Evolutionary conservation across 2,113 vertebrate species (phyloP), one percentile per base, ranked within the genome.

Genomic region (Percopsis transmontana): DNA sequence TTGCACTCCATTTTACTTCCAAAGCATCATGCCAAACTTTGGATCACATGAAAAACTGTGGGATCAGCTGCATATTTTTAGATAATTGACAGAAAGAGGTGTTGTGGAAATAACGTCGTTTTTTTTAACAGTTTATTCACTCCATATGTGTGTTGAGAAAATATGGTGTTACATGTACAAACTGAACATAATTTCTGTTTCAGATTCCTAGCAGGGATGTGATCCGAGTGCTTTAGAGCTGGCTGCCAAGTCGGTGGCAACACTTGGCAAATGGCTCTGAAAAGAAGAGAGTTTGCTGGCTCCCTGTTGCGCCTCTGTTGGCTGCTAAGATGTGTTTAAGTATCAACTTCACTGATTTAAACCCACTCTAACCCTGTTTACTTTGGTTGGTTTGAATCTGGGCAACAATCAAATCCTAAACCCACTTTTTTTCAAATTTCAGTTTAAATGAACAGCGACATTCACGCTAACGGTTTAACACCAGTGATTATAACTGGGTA

Each of bases 111-210:
- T 57, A 74, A 80, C 68, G 52, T 74, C 79, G 69, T 75, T 70
- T 64, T 50, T 20, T 50, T 50, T 19, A 83, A 76, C 76, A 72
- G 80, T 76, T 83, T 58, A 71, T 47, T 68, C 8, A 53, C 66
- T 76, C 80, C 83, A 77, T 86, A 78, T 86, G 86, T 85, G 69
- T 84, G 81, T 77, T 65, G 70, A 56, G 76, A 67, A 86, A 83
- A 73, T 47, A 62, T 55, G 72, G 68, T 67, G 57, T 77, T 41
- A 55, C 47, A 50, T 9, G 6, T 9, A 53, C 73, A 76, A 59
- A 81, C 65, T 61, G 69, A 72, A 76, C 76, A 84, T 84, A 80
- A 83, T 85, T 76, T 74, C 58, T 69, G 61, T 68, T 79, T 62
- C 20, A 61, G 23, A 82, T 74, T 83, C 53, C 47, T 56, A 68